A percentile compares a stretch with the other conserved stretches of the same genome.
These are phyloP conservation scores for Epirrhoe tristata DNA, from an alignment of 2,888 invertebrate species.

Conservation along the genomic window DNA sequence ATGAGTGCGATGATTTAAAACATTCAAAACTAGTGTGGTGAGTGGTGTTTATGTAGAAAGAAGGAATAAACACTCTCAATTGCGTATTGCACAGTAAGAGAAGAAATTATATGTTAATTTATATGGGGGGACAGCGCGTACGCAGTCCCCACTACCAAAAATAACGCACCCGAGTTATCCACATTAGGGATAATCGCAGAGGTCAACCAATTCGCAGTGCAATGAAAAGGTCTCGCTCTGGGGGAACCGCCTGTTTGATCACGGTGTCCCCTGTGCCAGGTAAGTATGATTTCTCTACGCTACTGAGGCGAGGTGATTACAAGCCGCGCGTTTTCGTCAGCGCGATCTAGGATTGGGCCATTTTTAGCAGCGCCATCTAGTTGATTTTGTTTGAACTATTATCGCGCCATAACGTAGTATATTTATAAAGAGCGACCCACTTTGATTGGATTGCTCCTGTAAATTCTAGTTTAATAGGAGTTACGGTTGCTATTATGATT, in stretches of 20 bases:
- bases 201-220: slow-evolving; percentile 19
- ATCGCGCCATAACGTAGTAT: background rate
- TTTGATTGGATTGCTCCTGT: background rate
- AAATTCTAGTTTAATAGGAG: background rate
- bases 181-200: slow-evolving; percentile 21
- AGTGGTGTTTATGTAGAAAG: too few species aligned
- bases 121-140: slow-evolving; percentile 14
- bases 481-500: background rate
- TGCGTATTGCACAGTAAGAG: too few species aligned
- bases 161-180: slow-evolving; percentile 20
- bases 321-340: slow-evolving; percentile 16
- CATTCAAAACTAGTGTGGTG: too few species aligned
- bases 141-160: slow-evolving; percentile 23
- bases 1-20: too few species aligned
- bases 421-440: slow-evolving; percentile 10
- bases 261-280: slow-evolving; percentile 20
- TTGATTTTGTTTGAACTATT: slow-evolving; percentile 6
- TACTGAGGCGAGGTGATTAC: slow-evolving; percentile 3
- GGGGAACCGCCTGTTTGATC: slow-evolving; percentile 16
- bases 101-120: too few species aligned
- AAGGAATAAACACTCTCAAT: too few species aligned
- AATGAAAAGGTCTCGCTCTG: slow-evolving; percentile 16
- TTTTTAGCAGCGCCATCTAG: slow-evolving; percentile 21
- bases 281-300: slow-evolving; percentile 6
- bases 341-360: slow-evolving; percentile 14